Base-by-base conservation (phyloP, 2,113 vertebrate genomes). In the Gymnocephalus cernua region DNA sequence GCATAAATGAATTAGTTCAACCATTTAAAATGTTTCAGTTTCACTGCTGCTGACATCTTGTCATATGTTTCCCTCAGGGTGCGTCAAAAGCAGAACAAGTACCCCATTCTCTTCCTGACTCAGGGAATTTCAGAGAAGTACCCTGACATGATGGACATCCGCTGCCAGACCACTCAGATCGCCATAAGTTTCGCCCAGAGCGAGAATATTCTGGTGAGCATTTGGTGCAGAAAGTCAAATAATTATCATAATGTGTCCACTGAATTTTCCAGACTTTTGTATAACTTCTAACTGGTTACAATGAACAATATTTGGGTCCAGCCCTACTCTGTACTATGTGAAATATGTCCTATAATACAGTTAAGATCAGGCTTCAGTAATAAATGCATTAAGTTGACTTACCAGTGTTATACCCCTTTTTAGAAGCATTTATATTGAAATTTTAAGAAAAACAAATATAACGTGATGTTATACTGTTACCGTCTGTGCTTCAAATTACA, bases 161-260 rank as follows among this genome's bases (percentile, higher is more conserved):
- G 98, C 70, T 97, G 95, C 90, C 96, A 96, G 84, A 97, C 96
- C 76, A 99, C 97, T 19, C 92, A 97, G 47, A 96, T 99, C 62
- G 98, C 98, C 81, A 97, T 99, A 85, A 99, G 96, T 87, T 99
- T 99, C 82, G 98, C 98, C 76, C 96, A 98, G 89, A 99, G 98
- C 91, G 98, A 99, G 92, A 97, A 98, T 89, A 94, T 99, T 64
- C 92, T 99, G 95, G 98, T 99, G 92, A 96, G 95, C 25, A 4
- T 14, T 14, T 15, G 23, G 54, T n/a, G 35, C n/a, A 19, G 23
- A 41, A 27, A 68, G 47, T 61, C 4, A 21, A 58, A 58, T 27
- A 56, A 29, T 54, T 68, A 21, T 63, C 14, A 38, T 9, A 11
- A 15, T 16, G 21, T 48, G 13, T 29, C 19, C 1, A 19, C 63